Conservation (phyloP, 2,888 invertebrate species). For the Lingula anatina region DNA sequence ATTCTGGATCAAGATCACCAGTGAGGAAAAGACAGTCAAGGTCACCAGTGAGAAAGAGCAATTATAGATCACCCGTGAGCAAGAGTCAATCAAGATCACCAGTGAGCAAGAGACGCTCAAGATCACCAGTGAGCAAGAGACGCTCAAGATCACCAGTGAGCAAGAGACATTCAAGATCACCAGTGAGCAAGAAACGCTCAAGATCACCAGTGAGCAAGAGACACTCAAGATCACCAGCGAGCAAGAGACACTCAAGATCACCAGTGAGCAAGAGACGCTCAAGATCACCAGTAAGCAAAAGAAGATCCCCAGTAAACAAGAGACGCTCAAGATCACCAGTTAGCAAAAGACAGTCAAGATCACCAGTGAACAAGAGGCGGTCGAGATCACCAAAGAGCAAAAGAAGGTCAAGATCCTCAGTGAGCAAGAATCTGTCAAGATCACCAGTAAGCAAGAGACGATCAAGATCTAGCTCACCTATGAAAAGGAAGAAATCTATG, state of each 20-base stretch:
- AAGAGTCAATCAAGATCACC: constrained; percentile 2
- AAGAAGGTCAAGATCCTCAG: constrained; percentile 2
- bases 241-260: too few relatives aligned
- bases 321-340: too few relatives aligned
- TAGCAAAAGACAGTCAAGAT: too few relatives aligned
- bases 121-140: neutral
- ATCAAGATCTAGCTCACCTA: neutral
- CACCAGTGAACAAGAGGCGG: neutral
- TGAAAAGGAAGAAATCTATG: neutral
- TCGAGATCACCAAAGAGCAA: constrained; percentile 3
- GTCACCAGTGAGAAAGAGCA: constrained; percentile 1
- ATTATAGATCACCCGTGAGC: neutral
- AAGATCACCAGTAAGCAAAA: neutral
- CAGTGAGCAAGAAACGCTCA: too few relatives aligned
- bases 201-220: too few relatives aligned
- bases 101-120: neutral
- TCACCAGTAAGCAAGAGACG: neutral
- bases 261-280: too few relatives aligned
- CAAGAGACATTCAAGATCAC: too few relatives aligned
- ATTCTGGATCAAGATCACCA: too few relatives aligned
- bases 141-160: too few relatives aligned
- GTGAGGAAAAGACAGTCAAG: constrained; percentile 2
- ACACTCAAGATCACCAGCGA: too few relatives aligned
- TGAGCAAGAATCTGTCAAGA: neutral
- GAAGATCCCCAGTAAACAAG: too few relatives aligned